A percentile compares a stretch with the other conserved stretches of the same genome.
phyloP scores from a whole-genome alignment of 2,797 vertebrate species.

The Silurus aristotelis region DNA sequence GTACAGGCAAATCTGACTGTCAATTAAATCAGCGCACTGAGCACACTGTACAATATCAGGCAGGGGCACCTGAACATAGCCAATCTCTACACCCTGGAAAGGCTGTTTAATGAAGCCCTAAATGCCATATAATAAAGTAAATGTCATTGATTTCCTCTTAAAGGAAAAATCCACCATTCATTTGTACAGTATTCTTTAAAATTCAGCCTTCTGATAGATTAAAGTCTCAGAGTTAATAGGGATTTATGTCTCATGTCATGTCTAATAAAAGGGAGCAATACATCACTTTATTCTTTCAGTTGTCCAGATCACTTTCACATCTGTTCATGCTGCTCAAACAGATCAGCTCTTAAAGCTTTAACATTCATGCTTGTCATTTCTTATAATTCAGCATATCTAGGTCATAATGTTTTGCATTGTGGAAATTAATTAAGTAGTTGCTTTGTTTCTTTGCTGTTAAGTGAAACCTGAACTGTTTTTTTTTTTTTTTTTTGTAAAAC shows the following conservation, averaged over 20 bases:
- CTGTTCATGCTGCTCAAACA: not conserved
- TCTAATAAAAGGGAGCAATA: not conserved
- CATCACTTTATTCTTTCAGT: not conserved
- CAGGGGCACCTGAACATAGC: not conserved
- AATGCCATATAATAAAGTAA: not conserved
- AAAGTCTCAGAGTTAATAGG: not conserved
- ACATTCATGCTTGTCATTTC: not conserved
- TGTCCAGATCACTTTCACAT: not conserved
- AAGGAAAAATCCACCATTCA: not conserved
- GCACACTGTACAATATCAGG: not conserved
- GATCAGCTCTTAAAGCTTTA: not conserved
- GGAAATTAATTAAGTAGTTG: not conserved
- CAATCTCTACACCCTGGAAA: not conserved
- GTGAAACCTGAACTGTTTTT: not conserved
- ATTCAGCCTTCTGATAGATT: not conserved
- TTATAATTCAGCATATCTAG: not conserved
- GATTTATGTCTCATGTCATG: not conserved
- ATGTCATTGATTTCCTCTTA: not conserved
- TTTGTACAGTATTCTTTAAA: not conserved
- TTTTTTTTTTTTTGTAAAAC: not conserved
- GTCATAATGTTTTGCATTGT: not conserved
- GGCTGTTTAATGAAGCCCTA: not conserved
- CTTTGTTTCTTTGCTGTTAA: no score
- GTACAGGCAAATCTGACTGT: not conserved
- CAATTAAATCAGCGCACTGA: no score